phyloP scores from a whole-genome alignment of 2,888 invertebrate genomes.

The Tuta absoluta region DNA sequence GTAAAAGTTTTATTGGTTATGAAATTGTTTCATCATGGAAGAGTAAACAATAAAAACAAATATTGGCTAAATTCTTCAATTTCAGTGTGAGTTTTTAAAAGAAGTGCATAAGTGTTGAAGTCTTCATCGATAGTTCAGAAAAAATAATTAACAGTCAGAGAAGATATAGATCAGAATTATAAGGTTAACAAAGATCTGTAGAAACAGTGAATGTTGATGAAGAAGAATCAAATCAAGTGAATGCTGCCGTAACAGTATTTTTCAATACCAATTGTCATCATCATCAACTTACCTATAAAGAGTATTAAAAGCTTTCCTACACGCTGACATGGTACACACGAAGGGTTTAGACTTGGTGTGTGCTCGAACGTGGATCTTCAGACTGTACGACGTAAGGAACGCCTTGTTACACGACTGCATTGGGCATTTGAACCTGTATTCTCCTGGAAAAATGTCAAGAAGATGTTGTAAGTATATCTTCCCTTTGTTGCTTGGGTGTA shows the following conservation, averaged over 20 bases:
- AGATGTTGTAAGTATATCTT: slow-evolving; percentile 12
- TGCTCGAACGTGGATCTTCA: slow-evolving; percentile 96
- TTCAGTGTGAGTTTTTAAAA: too few relatives aligned
- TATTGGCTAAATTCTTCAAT: too few relatives aligned
- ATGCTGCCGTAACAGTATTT: too few relatives aligned
- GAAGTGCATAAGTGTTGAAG: too few relatives aligned
- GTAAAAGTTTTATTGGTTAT: too few relatives aligned
- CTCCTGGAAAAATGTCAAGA: slow-evolving; percentile 83
- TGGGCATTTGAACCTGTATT: slow-evolving; percentile 95
- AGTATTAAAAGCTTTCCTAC: slow-evolving; percentile 96
- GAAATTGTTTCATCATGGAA: too few relatives aligned
- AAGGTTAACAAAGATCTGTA: background rate
- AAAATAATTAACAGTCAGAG: too few relatives aligned
- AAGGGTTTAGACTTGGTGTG: slow-evolving; percentile 97
- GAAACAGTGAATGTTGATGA: background rate
- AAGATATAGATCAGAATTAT: too few relatives aligned
- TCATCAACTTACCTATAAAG: slow-evolving; percentile 86
- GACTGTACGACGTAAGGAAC: slow-evolving; percentile 96
- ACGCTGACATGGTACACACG: slow-evolving; percentile 89
- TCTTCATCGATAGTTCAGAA: too few relatives aligned
- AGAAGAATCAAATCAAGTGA: too few relatives aligned
- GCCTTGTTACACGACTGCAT: slow-evolving; percentile 94
- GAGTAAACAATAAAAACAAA: too few relatives aligned
- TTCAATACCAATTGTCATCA: background rate
- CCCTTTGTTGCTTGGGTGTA: background rate